These are phyloP conservation scores for Chirona hameri DNA, from an alignment of 2,888 invertebrate genomes.

Conservation along the genomic window DNA sequence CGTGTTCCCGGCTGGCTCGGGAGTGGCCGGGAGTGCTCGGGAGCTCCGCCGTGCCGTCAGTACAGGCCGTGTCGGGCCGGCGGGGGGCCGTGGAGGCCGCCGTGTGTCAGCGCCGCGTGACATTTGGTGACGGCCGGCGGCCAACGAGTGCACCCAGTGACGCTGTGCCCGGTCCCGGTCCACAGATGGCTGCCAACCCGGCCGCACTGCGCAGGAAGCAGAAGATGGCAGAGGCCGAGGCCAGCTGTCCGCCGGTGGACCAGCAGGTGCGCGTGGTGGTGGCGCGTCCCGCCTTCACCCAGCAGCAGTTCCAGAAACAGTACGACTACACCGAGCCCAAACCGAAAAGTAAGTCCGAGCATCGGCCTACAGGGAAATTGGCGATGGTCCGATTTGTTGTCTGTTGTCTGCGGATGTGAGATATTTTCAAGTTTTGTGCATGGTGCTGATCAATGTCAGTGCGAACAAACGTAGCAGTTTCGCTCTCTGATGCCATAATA, in stretches of 20 bases:
- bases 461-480: no score
- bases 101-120: background rate
- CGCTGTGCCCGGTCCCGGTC: background rate
- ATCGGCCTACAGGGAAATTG: no score
- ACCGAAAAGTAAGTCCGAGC: constrained; percentile 2
- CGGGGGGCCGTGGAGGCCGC: no score
- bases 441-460: no score
- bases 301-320: constrained; percentile 12
- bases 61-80: no score
- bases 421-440: no score
- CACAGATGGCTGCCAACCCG: constrained; percentile 23
- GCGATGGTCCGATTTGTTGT: no score
- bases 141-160: background rate
- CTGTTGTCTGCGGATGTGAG: no score
- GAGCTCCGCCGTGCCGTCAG: no score
- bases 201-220: constrained; percentile 25
- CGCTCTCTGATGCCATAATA: no score
- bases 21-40: no score
- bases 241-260: background rate
- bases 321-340: constrained; percentile 9
- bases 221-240: constrained; percentile 29
- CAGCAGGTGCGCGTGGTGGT: background rate
- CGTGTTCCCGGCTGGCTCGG: no score
- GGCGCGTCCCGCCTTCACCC: constrained; percentile 6
- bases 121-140: constrained; percentile 1